Conservation (phyloP, 1,140 invertebrate species). For the Frieseomelitta varia region DNA sequence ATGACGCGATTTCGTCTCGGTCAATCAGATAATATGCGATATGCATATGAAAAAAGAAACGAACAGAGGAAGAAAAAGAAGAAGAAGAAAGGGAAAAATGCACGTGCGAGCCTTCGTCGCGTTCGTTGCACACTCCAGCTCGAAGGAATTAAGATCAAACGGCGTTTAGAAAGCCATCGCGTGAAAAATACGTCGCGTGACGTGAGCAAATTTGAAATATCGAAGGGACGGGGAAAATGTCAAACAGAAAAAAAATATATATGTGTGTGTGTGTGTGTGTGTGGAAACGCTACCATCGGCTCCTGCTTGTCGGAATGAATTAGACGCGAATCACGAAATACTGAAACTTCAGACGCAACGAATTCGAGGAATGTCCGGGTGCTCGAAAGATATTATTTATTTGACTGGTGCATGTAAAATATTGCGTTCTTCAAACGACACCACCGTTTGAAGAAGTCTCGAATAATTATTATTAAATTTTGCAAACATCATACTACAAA, state of each 20-base stretch:
- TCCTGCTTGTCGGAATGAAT: conserved; percentile 9
- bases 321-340: neutral
- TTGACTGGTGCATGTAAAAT: too few species aligned
- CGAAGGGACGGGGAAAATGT: too few species aligned
- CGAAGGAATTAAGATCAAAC: conserved; percentile 2
- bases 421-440: too few species aligned
- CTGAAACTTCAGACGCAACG: too few species aligned
- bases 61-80: neutral
- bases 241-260: neutral
- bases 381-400: neutral
- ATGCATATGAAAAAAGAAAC: too few species aligned
- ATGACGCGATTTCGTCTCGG: neutral
- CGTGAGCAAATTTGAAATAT: conserved; percentile 9
- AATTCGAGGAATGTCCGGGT: too few species aligned
- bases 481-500: too few species aligned
- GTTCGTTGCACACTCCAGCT: neutral
- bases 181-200: conserved; percentile 33
- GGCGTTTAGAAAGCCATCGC: conserved; percentile 8
- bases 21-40: neutral
- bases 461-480: too few species aligned
- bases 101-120: neutral
- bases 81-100: neutral
- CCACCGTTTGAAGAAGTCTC: too few species aligned
- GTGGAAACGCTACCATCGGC: neutral
- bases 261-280: too few species aligned